A percentile compares a stretch with the other conserved stretches of the same genome.
These are phyloP conservation scores for Rhopilema esculentum DNA, from an alignment of 30 jellyfish, hydroid and myxozoan species.

Conservation along the genomic window DNA sequence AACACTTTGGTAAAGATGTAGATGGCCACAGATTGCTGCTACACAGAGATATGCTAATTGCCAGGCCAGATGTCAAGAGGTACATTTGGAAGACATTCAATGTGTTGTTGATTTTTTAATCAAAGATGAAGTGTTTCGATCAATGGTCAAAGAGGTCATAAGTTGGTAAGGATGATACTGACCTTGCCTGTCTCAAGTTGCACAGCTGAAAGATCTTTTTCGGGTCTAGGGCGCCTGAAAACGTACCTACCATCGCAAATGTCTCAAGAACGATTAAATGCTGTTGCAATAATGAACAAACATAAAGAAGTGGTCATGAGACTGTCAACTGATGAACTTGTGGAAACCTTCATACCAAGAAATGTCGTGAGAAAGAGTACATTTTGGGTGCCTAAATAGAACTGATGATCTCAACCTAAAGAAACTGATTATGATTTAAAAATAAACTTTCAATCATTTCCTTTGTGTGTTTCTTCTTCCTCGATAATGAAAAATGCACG, in stretches of 20 bases:
- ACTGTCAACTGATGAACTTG: background rate
- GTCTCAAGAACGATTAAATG: slow-evolving; percentile 13
- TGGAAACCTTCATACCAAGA: background rate
- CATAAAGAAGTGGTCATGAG: background rate
- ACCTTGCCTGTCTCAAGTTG: slow-evolving; percentile 42
- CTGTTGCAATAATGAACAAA: background rate
- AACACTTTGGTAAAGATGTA: slow-evolving; percentile 41
- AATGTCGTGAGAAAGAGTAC: background rate
- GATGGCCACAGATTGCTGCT: slow-evolving; percentile 2
- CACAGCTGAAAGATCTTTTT: slow-evolving; percentile 16
- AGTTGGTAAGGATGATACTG: slow-evolving; percentile 9
- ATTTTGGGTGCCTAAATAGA: background rate
- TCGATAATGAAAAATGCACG: too few relatives aligned
- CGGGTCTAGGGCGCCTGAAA: background rate
- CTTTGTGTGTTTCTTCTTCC: too few relatives aligned
- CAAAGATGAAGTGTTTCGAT: slow-evolving; percentile 13
- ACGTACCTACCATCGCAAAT: background rate
- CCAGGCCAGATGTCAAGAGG: slow-evolving; percentile 8
- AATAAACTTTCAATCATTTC: too few relatives aligned
- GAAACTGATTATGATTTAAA: too few relatives aligned
- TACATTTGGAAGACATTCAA: background rate
- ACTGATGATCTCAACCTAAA: too few relatives aligned
- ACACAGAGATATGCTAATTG: slow-evolving; percentile 13
- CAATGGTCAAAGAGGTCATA: slow-evolving; percentile 25
- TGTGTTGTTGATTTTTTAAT: slow-evolving; percentile 12